Evolutionary conservation across 2,888 invertebrate genomes (phyloP).

Genomic region (Exephanes ischioxanthus): DNA sequence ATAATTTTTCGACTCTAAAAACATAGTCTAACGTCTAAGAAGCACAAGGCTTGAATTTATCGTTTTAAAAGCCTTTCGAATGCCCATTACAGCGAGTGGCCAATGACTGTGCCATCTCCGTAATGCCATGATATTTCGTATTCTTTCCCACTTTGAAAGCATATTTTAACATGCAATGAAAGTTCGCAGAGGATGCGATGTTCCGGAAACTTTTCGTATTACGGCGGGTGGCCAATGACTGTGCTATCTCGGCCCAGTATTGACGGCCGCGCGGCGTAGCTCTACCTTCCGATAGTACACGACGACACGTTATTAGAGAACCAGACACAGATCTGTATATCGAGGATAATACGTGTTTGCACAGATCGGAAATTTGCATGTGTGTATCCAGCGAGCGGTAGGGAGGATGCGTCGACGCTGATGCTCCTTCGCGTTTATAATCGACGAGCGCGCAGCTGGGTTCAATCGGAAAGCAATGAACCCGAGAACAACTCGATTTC

Average conservation of each 20-base stretch:
- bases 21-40: too few species aligned
- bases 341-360: neutral
- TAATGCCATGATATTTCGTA: too few species aligned
- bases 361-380: constrained; percentile 2
- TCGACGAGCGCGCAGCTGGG: constrained; percentile 46
- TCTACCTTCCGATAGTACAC: neutral
- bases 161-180: too few species aligned
- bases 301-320: neutral
- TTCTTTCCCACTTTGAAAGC: too few species aligned
- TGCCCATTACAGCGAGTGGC: too few species aligned
- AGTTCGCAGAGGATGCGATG: too few species aligned
- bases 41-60: too few species aligned
- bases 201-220: too few species aligned
- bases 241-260: neutral
- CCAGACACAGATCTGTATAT: neutral
- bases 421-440: constrained; percentile 59
- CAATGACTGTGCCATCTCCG: too few species aligned
- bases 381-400: neutral
- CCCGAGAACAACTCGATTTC: constrained; percentile 39
- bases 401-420: constrained; percentile 9
- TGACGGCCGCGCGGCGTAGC: neutral
- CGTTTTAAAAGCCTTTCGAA: too few species aligned
- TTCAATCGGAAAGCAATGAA: constrained; percentile 55
- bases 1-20: too few species aligned
- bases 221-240: neutral